Conservation (phyloP, 1,140 invertebrate species). For the Zaprionus ghesquierei region DNA sequence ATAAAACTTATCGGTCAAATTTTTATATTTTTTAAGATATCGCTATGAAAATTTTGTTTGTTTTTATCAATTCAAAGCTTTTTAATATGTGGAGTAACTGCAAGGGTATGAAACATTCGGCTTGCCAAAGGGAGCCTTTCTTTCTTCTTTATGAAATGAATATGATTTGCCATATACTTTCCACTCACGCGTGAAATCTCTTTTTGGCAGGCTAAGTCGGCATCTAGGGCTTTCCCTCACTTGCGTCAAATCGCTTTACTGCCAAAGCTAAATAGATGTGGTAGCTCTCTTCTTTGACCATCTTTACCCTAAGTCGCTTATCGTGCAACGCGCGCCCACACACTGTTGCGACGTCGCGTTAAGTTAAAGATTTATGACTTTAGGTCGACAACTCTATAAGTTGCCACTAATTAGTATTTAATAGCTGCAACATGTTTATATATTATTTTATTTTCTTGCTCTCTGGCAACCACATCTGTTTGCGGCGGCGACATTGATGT, state of each 20-base stretch:
- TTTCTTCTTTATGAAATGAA: no score
- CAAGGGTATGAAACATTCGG: no score
- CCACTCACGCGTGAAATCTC: constrained; percentile 26
- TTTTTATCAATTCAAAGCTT: no score
- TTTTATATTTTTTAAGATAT: no score
- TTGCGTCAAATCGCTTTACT: not conserved
- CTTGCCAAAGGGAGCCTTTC: no score
- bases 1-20: no score
- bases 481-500: constrained; percentile 4
- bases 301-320: constrained; percentile 49
- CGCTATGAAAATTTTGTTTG: no score
- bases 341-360: constrained; percentile 1
- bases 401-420: constrained; percentile 67
- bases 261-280: not conserved
- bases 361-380: constrained; percentile 50
- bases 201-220: constrained; percentile 27
- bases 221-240: constrained; percentile 28
- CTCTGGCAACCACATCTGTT: constrained; percentile 17
- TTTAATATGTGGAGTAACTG: no score
- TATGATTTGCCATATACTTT: constrained; percentile 37
- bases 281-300: no score
- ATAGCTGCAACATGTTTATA: constrained; percentile 53
- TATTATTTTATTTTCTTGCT: not conserved
- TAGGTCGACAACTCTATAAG: constrained; percentile 56
- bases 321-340: constrained; percentile 27